A percentile compares a stretch with the other conserved stretches of the same genome.
Evolutionary conservation across 2,797 vertebrate species (phyloP).

Genomic region (Acomys russatus): DNA sequence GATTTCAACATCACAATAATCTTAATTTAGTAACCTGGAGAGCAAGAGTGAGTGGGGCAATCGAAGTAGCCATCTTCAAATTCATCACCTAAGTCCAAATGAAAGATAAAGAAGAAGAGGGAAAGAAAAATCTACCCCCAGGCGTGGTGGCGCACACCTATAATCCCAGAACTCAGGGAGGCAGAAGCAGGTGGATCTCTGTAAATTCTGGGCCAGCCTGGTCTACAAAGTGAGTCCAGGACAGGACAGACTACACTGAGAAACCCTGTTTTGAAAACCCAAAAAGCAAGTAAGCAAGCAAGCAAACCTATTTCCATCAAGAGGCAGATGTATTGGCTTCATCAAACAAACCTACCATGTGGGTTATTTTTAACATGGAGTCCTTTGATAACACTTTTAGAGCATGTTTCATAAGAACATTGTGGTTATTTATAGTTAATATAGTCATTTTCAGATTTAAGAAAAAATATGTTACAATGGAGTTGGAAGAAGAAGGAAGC

Average conservation of each 20-base stretch:
- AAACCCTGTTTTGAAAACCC: no score
- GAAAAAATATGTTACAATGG: not conserved
- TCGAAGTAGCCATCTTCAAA: not conserved
- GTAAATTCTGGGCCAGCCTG: no score
- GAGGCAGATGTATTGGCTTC: not conserved
- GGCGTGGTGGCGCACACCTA: no score
- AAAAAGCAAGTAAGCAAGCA: no score
- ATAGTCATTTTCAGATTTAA: conserved; percentile 43
- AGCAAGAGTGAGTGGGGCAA: not conserved
- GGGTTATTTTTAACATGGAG: conserved; percentile 43
- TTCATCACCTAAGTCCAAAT: conserved; percentile 9
- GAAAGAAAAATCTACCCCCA: not conserved
- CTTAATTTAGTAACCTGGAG: not conserved
- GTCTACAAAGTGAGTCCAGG: no score
- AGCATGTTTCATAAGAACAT: not conserved
- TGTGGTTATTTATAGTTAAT: conserved; percentile 46
- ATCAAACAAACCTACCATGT: conserved; percentile 57
- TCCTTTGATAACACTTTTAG: conserved; percentile 8
- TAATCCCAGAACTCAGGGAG: no score
- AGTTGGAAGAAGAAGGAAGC: not conserved
- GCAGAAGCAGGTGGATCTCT: no score
- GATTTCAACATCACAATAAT: conserved; percentile 37
- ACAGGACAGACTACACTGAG: no score
- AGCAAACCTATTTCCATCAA: not conserved
- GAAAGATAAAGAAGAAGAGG: not conserved